These are phyloP conservation scores for Cryptocheilus praepositus DNA, from an alignment of 2,888 invertebrate species.

Conservation along the genomic window DNA sequence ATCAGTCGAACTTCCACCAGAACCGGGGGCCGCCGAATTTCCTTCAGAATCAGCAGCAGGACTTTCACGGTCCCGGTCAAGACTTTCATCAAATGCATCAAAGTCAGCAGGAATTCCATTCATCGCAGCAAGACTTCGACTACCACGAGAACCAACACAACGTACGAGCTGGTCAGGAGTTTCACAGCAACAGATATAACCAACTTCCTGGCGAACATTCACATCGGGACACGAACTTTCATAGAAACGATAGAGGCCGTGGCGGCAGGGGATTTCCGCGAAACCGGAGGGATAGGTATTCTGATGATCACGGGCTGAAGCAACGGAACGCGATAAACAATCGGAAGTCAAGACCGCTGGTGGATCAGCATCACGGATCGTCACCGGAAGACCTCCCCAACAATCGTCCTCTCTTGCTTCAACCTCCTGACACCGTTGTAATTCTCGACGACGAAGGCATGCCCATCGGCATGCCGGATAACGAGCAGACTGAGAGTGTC, in stretches of 20 bases:
- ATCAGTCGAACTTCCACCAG: conserved; percentile 59
- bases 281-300: conserved; percentile 61
- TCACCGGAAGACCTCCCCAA: conserved; percentile 52
- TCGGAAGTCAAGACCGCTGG: conserved; percentile 50
- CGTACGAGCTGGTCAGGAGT: conserved; percentile 55
- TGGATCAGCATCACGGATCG: conserved; percentile 39
- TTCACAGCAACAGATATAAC: conserved; percentile 55
- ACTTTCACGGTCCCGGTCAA: conserved; percentile 56
- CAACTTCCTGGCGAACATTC: conserved; percentile 45
- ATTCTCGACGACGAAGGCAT: conserved; percentile 62
- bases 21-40: conserved; percentile 54
- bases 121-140: conserved; percentile 57
- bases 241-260: conserved; percentile 58
- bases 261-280: conserved; percentile 62
- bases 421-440: conserved; percentile 60
- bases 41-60: conserved; percentile 49
- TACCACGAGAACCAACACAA: conserved; percentile 58
- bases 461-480: conserved; percentile 55
- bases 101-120: conserved; percentile 54
- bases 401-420: conserved; percentile 49
- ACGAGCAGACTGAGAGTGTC: conserved; percentile 33
- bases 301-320: conserved; percentile 58
- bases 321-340: conserved; percentile 52
- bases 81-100: conserved; percentile 64
- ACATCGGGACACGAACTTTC: conserved; percentile 59